phyloP scores from a whole-genome alignment of 2,888 invertebrate genomes.

The Agelastica alni region DNA sequence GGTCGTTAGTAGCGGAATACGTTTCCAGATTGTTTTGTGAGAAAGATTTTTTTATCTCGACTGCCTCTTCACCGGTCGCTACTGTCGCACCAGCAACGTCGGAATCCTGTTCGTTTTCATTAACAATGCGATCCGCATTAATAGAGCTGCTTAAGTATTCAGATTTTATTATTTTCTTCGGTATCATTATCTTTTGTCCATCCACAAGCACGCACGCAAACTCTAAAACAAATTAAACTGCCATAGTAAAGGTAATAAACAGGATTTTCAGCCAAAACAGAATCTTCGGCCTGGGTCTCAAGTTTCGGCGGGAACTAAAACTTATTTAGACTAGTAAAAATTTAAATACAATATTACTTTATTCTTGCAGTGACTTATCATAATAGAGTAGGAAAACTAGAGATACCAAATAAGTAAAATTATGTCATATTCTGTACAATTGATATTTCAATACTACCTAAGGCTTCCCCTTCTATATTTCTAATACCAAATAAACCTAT shows the following conservation, averaged over 20 bases:
- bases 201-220: slow-evolving; percentile 50
- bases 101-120: too few species aligned
- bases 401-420: too few species aligned
- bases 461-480: too few species aligned
- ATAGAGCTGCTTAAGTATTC: slow-evolving; percentile 46
- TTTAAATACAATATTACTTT: neutral
- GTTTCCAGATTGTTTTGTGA: neutral
- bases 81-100: slow-evolving; percentile 11
- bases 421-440: too few species aligned
- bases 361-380: too few species aligned
- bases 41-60: neutral
- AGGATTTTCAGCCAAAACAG: too few species aligned
- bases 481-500: too few species aligned
- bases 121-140: slow-evolving; percentile 33
- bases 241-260: too few species aligned
- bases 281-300: too few species aligned
- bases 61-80: slow-evolving; percentile 2
- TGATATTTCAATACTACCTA: too few species aligned
- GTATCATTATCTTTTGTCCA: slow-evolving; percentile 48
- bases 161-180: slow-evolving; percentile 48
- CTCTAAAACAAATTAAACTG: slow-evolving; percentile 39
- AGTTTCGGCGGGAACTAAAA: too few species aligned
- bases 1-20: neutral
- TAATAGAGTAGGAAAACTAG: too few species aligned
- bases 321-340: neutral